Conservation (phyloP, 2,888 invertebrate genomes). For the Macrosoma leucophasiata region DNA sequence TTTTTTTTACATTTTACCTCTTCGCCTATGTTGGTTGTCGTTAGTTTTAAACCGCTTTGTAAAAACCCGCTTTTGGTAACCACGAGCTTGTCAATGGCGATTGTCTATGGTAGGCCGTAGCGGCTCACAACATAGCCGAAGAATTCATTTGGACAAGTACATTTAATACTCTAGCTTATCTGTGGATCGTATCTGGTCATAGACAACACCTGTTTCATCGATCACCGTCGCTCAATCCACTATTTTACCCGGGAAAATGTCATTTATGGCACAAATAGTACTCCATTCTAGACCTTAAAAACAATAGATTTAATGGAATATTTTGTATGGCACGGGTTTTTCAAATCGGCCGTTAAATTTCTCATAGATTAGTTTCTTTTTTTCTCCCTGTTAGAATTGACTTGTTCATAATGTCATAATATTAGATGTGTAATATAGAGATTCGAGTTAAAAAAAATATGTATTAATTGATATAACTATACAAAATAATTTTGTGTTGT, state of each 20-base stretch:
- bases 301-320: too few species aligned
- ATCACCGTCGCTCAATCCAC: slow-evolving; percentile 12
- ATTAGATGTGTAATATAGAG: slow-evolving; percentile 65
- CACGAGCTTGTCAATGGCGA: slow-evolving; percentile 26
- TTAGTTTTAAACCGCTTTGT: slow-evolving; percentile 38
- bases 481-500: slow-evolving; percentile 41
- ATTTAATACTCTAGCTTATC: slow-evolving; percentile 25
- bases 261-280: too few species aligned
- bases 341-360: slow-evolving; percentile 40
- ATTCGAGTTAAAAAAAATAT: slow-evolving; percentile 51
- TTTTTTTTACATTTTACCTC: slow-evolving; percentile 22
- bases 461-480: slow-evolving; percentile 24
- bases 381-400: slow-evolving; percentile 49
- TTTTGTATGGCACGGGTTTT: slow-evolving; percentile 41
- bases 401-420: slow-evolving; percentile 63
- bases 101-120: slow-evolving; percentile 34
- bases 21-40: slow-evolving; percentile 44
- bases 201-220: slow-evolving; percentile 18
- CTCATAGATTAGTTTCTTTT: slow-evolving; percentile 45
- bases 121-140: slow-evolving; percentile 33
- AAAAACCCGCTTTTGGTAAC: slow-evolving; percentile 36
- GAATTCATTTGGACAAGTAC: slow-evolving; percentile 16
- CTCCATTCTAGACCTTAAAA: too few species aligned
- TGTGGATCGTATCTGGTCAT: slow-evolving; percentile 27
- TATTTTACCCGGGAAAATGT: slow-evolving; percentile 3